Evolutionary conservation across 2,888 invertebrate species (phyloP).

Genomic region (Deroplatys truncata): DNA sequence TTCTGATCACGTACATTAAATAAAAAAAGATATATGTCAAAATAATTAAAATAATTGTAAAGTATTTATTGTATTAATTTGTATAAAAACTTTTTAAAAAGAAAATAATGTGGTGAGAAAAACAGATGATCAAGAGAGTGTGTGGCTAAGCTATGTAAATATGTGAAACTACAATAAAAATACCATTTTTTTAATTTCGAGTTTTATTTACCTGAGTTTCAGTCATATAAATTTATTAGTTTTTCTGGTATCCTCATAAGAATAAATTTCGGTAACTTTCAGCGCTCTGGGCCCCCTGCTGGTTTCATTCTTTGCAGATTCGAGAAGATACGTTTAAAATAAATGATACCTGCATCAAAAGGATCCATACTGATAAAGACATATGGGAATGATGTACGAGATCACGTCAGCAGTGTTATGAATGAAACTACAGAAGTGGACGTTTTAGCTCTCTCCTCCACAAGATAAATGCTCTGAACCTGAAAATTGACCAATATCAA

Average conservation of each 20-base stretch:
- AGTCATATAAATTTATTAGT: not conserved
- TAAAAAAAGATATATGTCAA: not conserved
- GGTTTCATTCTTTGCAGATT: too few relatives aligned
- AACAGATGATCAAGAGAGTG: not conserved
- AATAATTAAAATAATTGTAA: not conserved
- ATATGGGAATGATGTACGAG: too few relatives aligned
- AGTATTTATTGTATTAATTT: slow-evolving; percentile 10
- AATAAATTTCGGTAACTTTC: too few relatives aligned
- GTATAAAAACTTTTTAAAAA: slow-evolving; percentile 3
- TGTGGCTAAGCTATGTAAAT: not conserved
- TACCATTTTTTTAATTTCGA: not conserved
- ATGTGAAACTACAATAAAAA: not conserved
- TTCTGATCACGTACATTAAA: not conserved
- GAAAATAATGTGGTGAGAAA: not conserved
- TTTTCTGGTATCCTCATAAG: not conserved
- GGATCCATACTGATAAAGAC: too few relatives aligned
- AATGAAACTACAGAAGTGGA: too few relatives aligned
- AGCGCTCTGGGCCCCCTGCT: too few relatives aligned
- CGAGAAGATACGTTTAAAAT: too few relatives aligned
- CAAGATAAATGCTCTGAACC: too few relatives aligned
- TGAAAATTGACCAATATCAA: too few relatives aligned
- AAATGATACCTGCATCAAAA: too few relatives aligned
- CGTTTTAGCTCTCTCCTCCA: too few relatives aligned
- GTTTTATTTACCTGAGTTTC: not conserved
- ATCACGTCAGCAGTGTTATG: too few relatives aligned